These are phyloP conservation scores for Anhinga rufa DNA, from an alignment of 2,113 vertebrate genomes.

Conservation along the genomic window DNA sequence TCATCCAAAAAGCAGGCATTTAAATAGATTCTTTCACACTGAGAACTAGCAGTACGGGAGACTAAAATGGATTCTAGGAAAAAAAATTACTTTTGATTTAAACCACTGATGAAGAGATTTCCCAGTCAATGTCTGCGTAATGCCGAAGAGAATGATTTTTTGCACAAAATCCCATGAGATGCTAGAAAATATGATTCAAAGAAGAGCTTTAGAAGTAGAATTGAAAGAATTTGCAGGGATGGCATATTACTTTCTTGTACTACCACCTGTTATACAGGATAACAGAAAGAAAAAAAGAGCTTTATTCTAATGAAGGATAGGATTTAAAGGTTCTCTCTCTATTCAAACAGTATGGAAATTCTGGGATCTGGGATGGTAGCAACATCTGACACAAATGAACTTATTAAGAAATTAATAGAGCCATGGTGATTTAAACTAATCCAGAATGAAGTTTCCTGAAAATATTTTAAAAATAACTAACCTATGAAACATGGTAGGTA, in stretches of 20 bases:
- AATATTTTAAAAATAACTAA: neutral
- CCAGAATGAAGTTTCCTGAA: neutral
- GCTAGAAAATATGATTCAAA: neutral
- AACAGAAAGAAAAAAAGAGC: neutral
- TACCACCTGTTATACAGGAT: neutral
- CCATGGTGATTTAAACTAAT: neutral
- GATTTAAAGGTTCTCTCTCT: neutral
- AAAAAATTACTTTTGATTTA: conserved; percentile 4
- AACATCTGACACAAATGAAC: neutral
- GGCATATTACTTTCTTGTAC: neutral
- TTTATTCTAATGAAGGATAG: neutral
- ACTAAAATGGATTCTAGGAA: conserved; percentile 30
- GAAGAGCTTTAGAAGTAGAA: neutral
- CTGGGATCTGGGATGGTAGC: neutral
- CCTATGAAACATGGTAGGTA: neutral
- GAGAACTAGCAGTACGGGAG: conserved; percentile 4
- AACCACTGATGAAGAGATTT: conserved; percentile 33
- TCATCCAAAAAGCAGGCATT: conserved; percentile 4
- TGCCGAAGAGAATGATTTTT: neutral
- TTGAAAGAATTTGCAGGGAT: neutral
- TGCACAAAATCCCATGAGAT: neutral
- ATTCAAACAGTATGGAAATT: neutral
- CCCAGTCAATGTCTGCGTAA: neutral
- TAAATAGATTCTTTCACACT: conserved; percentile 52
- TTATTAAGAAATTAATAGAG: neutral